Base-by-base conservation (phyloP, 2,113 vertebrate species). In the Stegostoma tigrinum region DNA sequence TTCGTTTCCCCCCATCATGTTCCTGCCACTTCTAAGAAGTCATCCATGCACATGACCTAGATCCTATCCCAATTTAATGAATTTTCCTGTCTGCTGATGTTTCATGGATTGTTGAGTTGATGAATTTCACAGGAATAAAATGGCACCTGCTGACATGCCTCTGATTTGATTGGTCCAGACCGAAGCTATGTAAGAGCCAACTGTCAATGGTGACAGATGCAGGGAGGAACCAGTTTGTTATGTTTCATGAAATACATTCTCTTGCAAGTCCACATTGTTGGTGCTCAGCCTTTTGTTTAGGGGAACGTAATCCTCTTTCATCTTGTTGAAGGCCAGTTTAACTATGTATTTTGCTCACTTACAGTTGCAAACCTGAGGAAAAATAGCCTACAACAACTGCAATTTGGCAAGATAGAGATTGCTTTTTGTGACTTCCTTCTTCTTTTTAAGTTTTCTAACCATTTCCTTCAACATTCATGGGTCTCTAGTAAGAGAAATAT, bases 111-210 rank as follows among this genome's bases (percentile, higher is more conserved):
- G 96, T 96, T 96, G 96, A 95, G 86, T 96, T 96, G 96, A 96
- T 96, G 96, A 96, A 96, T 96, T 96, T 96, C 96, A 96, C 96
- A 96, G 96, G 96, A 96, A 96, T 95, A 90, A 90, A 95, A 95
- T 96, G 85, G 89, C 96, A 96, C 96, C 96, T 96, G 96, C 96
- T 96, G 96, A 96, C 96, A 96, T 38, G 80, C 14, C 34, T 93
- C 72, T 66, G 86, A 23, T 96, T 90, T 87, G 87, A 96, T 96
- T 96, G 96, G 96, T 89, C 96, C 89, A 75, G 96, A 93, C 64
- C 72, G 78, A 80, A 68, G 64, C 23, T 24, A n/a, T 42, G 34
- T 78, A 96, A 91, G 90, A 78, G 61, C 24, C 17, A 45, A 78
- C 52, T 83, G 96, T 94, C 70, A 95, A 27, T 83, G 30, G 70